Evolutionary conservation across 2,113 vertebrate species (phyloP).

Genomic region (Microtus richardsoni): DNA sequence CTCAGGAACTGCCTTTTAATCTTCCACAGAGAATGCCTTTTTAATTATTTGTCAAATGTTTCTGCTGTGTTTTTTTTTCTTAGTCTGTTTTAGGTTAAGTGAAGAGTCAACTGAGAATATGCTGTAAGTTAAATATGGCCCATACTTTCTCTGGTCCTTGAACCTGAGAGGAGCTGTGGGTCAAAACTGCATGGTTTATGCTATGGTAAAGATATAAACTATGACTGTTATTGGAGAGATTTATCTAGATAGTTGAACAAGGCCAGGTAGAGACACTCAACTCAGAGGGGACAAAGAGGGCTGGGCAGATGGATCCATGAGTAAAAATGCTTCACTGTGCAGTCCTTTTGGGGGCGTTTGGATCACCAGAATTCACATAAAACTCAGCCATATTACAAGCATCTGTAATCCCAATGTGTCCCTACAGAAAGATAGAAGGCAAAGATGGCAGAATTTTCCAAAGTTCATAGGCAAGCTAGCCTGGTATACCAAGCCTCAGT

Average conservation of each 20-base stretch:
- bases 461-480: neutral
- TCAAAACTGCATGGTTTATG: neutral
- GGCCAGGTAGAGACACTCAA: neutral
- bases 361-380: neutral
- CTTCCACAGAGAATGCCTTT: conserved; percentile 19
- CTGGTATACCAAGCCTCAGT: neutral
- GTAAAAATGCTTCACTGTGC: neutral
- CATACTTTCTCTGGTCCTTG: neutral
- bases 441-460: neutral
- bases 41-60: conserved; percentile 43
- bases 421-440: neutral
- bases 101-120: neutral
- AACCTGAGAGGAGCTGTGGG: neutral
- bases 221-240: neutral
- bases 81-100: conserved; percentile 16
- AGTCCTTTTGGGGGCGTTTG: too few species aligned
- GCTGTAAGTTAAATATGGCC: neutral
- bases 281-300: neutral
- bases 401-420: neutral
- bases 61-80: conserved; percentile 5
- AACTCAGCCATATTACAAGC: neutral
- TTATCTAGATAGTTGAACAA: neutral
- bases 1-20: neutral
- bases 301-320: neutral
- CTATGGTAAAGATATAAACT: neutral